Percentiles rank a stretch among this genome's conserved stretches.
Conservation (phyloP, 2,888 invertebrate genomes). For the Marronus borbonicus region DNA sequence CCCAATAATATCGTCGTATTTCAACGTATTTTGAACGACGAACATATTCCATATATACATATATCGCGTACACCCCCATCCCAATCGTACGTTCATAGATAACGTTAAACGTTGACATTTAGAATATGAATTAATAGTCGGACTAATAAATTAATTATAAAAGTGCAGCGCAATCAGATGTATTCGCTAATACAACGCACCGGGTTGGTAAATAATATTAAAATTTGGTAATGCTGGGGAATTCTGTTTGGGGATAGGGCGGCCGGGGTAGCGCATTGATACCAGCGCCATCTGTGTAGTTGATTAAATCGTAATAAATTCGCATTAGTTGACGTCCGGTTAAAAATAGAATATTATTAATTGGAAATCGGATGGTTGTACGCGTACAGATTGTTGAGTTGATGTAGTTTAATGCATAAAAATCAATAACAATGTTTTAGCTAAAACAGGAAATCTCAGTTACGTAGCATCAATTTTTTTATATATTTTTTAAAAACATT, state of each 20-base stretch:
- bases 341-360: conserved; percentile 15
- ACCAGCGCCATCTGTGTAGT: conserved; percentile 15
- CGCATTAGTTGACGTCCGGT: background rate
- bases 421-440: too few species aligned
- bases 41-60: too few species aligned
- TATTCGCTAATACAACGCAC: conserved; percentile 13
- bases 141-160: conserved; percentile 36
- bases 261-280: background rate
- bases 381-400: too few species aligned
- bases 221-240: too few species aligned
- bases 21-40: too few species aligned
- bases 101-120: conserved; percentile 14
- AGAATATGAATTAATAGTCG: conserved; percentile 29
- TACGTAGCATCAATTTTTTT: too few species aligned
- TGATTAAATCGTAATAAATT: conserved; percentile 19
- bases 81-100: background rate
- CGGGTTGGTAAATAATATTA: background rate
- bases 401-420: too few species aligned
- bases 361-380: background rate
- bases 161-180: conserved; percentile 20
- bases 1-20: too few species aligned
- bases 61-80: too few species aligned
- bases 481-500: too few species aligned
- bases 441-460: too few species aligned
- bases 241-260: too few species aligned